phyloP scores from a whole-genome alignment of 2,797 vertebrate species.

The Lophotriccus pileatus region DNA sequence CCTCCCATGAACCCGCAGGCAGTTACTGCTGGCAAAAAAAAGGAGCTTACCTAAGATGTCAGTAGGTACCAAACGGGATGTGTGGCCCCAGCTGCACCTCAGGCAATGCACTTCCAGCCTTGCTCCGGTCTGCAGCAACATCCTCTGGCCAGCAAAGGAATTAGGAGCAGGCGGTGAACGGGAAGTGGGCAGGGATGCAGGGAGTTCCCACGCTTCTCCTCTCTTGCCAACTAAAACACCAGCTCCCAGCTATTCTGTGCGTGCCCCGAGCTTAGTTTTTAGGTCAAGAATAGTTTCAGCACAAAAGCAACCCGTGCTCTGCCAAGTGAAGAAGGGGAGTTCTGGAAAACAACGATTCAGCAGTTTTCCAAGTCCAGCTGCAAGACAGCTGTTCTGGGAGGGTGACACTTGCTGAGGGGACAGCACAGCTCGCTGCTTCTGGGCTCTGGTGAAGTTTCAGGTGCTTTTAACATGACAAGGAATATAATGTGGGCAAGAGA shows the following conservation, averaged over 20 bases:
- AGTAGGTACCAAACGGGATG: accelerated
- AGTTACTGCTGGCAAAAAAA: background rate
- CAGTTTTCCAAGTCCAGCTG: background rate
- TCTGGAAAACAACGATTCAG: background rate
- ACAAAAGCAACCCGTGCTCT: background rate
- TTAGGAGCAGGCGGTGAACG: background rate
- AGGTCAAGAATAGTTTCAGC: background rate
- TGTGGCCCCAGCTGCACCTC: background rate
- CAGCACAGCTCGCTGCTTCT: background rate
- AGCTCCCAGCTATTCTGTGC: background rate
- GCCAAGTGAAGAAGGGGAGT: background rate
- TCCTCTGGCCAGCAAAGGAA: background rate
- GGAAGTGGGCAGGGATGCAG: background rate
- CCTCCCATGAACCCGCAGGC: background rate
- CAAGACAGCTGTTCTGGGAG: background rate
- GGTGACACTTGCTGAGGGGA: background rate
- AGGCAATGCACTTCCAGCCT: background rate
- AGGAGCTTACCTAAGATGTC: background rate
- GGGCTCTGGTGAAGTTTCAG: background rate
- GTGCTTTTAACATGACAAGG: background rate
- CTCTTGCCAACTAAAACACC: background rate
- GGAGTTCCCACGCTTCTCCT: background rate
- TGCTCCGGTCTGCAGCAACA: constrained; percentile 17
- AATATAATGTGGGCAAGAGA: background rate
- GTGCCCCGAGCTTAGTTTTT: background rate